phyloP scores from a whole-genome alignment of 2,797 vertebrate genomes.

The Eurystomus glaucurus region DNA sequence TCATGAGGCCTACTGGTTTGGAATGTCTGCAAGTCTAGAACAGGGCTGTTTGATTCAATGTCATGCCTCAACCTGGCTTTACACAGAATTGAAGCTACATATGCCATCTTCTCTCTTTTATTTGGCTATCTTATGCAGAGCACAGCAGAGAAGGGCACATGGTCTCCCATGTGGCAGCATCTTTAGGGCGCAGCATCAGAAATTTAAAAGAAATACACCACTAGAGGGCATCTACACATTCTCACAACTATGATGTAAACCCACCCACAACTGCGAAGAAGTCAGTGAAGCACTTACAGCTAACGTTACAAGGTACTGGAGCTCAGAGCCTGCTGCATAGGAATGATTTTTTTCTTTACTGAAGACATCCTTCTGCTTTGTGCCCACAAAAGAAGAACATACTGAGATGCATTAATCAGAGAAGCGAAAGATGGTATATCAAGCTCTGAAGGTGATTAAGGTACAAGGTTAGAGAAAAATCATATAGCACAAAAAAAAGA shows the following conservation, averaged over 20 bases:
- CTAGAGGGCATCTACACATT: conserved; percentile 62
- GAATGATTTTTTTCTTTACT: neutral
- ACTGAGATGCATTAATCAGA: neutral
- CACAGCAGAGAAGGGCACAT: neutral
- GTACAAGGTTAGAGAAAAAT: neutral
- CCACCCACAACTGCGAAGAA: neutral
- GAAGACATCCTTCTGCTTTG: neutral
- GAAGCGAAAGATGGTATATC: neutral
- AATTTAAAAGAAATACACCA: neutral
- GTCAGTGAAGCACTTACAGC: neutral
- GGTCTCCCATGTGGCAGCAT: neutral
- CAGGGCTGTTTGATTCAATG: neutral
- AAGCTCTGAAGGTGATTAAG: neutral
- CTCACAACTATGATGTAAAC: neutral
- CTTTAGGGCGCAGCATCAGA: neutral
- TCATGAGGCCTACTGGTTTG: neutral
- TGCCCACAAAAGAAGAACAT: neutral
- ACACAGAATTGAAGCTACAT: neutral
- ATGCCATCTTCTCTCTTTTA: neutral
- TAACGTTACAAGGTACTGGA: neutral
- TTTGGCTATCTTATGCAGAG: neutral
- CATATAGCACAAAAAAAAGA: neutral
- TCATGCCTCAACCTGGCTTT: neutral
- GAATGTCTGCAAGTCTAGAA: neutral
- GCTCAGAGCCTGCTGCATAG: neutral